Conservation (phyloP, 1,140 invertebrate genomes). For the Diorhabda elongata region DNA sequence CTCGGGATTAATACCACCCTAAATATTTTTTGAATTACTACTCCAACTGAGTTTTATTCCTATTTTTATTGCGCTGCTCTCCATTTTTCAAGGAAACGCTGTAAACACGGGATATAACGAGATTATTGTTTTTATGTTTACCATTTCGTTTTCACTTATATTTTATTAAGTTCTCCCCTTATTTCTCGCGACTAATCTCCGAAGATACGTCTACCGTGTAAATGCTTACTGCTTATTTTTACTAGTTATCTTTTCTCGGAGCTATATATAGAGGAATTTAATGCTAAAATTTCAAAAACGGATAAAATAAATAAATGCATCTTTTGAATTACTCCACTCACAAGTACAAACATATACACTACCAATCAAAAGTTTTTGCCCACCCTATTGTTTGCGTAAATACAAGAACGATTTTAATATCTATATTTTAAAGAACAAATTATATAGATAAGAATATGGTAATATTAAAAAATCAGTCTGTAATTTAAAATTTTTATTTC, state of each 20-base stretch:
- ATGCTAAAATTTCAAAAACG: no score
- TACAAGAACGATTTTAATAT: no score
- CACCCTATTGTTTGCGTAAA: no score
- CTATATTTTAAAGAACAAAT: no score
- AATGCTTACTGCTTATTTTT: not conserved
- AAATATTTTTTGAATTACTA: not conserved
- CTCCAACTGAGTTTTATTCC: not conserved
- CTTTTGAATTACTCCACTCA: no score
- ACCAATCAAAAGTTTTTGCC: no score
- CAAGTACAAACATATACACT: no score
- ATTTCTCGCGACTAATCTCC: not conserved
- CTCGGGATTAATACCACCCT: not conserved
- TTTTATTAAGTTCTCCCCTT: not conserved
- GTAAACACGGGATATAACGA: conserved; percentile 3
- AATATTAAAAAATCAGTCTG: no score
- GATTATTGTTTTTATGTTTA: conserved; percentile 1
- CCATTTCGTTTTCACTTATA: not conserved
- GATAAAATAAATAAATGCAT: no score
- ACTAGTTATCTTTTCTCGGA: not conserved
- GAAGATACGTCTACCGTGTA: not conserved
- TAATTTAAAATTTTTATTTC: no score
- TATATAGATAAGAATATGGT: no score
- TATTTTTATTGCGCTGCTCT: not conserved
- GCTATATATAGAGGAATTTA: no score
- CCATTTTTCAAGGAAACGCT: conserved; percentile 1